phyloP scores from a whole-genome alignment of 2,888 invertebrate genomes.

The Antitype chi region DNA sequence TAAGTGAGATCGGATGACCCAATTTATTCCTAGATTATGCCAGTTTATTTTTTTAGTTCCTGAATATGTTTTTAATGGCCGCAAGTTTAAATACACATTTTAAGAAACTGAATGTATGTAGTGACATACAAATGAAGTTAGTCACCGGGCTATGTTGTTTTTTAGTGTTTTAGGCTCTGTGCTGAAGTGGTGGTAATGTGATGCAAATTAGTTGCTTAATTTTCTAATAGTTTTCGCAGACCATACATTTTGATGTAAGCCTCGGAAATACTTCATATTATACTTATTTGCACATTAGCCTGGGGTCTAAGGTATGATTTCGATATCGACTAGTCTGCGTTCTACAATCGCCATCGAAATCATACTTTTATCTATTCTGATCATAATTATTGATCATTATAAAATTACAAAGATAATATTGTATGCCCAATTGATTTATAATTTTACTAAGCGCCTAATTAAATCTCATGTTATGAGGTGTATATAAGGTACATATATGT shows the following conservation, averaged over 20 bases:
- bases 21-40: constrained; percentile 19
- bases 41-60: constrained; percentile 38
- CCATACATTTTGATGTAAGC: too few species aligned
- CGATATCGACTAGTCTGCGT: background rate
- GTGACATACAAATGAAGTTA: background rate
- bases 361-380: background rate
- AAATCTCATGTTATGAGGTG: too few species aligned
- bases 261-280: too few species aligned
- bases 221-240: too few species aligned
- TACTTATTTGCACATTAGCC: too few species aligned
- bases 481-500: too few species aligned
- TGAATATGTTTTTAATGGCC: constrained; percentile 9
- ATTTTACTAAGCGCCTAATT: too few species aligned
- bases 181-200: background rate
- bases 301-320: background rate
- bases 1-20: constrained; percentile 23
- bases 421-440: constrained; percentile 19
- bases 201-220: too few species aligned
- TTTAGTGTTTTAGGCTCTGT: background rate
- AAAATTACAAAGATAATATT: constrained; percentile 10
- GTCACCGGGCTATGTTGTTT: background rate
- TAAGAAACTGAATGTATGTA: background rate
- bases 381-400: constrained; percentile 14
- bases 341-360: background rate
- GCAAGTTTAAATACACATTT: constrained; percentile 6